Evolutionary conservation across 2,797 vertebrate species (phyloP).

Genomic region (Knipowitschia caucasica): DNA sequence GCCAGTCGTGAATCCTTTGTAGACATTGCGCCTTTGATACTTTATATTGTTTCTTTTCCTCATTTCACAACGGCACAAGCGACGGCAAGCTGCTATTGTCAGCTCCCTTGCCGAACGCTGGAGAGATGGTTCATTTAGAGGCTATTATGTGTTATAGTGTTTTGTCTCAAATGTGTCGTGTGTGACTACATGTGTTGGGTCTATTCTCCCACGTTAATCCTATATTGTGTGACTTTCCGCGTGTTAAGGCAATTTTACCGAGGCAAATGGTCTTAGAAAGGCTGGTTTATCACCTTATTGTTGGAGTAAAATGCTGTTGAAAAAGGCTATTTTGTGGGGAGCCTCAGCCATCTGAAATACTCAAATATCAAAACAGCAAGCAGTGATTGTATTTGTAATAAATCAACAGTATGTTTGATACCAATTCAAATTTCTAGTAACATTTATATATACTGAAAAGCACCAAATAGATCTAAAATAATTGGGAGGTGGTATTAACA

Average conservation of each 20-base stretch:
- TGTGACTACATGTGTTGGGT: conserved; percentile 21
- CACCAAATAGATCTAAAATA: too few relatives aligned
- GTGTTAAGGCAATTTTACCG: conserved; percentile 41
- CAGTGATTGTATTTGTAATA: neutral
- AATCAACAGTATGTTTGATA: too few relatives aligned
- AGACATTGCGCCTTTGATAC: neutral
- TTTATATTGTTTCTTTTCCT: neutral
- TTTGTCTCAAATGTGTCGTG: conserved; percentile 15
- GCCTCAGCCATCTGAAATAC: neutral
- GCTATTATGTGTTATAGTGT: conserved; percentile 3
- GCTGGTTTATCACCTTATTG: conserved; percentile 4
- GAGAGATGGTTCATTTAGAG: conserved; percentile 1
- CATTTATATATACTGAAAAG: too few relatives aligned
- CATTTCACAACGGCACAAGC: neutral
- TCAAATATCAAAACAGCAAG: neutral
- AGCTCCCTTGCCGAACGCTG: neutral
- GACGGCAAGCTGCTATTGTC: neutral
- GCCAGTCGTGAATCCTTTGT: neutral
- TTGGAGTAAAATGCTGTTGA: conserved; percentile 2
- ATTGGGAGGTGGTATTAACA: too few relatives aligned
- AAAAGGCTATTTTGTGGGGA: conserved; percentile 9
- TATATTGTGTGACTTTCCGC: conserved; percentile 41
- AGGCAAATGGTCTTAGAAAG: conserved; percentile 52
- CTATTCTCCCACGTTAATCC: conserved; percentile 38
- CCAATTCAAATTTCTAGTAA: too few relatives aligned